These are phyloP conservation scores for Cettia cetti DNA, from an alignment of 2,113 vertebrate species.

Conservation along the genomic window DNA sequence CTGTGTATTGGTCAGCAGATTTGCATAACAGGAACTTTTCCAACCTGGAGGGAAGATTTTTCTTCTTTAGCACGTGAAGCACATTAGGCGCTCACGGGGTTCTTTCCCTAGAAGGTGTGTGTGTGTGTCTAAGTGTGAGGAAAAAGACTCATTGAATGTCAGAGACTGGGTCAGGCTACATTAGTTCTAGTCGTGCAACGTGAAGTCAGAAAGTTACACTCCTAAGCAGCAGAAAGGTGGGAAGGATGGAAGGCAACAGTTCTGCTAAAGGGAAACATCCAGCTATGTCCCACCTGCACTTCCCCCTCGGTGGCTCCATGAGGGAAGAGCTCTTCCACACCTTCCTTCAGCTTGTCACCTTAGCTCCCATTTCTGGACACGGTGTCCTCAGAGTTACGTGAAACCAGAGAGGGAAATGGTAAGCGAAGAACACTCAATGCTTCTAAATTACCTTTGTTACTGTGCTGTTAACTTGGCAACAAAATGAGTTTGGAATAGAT, in stretches of 20 bases:
- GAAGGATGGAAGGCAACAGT: not conserved
- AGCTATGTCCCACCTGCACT: not conserved
- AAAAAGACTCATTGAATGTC: not conserved
- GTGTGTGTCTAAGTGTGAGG: not conserved
- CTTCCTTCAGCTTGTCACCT: not conserved
- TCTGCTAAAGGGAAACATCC: not conserved
- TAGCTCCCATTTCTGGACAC: not conserved
- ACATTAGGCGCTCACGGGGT: not conserved
- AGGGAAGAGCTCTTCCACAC: not conserved
- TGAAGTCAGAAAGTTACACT: not conserved
- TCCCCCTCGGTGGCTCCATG: accelerated
- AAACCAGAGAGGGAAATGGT: not conserved
- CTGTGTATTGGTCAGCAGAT: not conserved
- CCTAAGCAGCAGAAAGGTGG: not conserved
- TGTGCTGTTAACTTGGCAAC: not conserved
- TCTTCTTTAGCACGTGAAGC: not conserved
- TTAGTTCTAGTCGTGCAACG: not conserved
- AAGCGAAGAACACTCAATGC: not conserved
- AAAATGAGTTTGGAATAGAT: not conserved
- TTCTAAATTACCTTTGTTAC: not conserved
- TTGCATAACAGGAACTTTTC: not conserved
- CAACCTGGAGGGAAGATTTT: not conserved
- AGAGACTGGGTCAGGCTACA: not conserved
- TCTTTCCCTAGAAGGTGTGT: not conserved
- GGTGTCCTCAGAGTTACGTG: not conserved